Base-by-base conservation (phyloP, 2,113 vertebrate genomes). In the Plestiodon gilberti region DNA sequence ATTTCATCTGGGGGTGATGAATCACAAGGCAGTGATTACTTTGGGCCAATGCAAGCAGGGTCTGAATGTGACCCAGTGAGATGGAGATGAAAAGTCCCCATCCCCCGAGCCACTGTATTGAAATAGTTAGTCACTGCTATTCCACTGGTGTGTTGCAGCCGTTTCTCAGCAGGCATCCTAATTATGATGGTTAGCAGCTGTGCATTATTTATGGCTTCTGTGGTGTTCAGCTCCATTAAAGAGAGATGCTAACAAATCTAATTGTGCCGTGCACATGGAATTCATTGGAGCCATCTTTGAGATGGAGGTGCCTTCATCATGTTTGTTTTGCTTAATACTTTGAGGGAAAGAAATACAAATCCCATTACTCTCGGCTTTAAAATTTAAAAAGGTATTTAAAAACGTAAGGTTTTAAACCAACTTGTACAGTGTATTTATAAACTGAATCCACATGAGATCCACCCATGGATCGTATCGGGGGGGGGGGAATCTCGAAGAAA, bases 231-330 rank as follows among this genome's bases (percentile, higher is more conserved):
- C 76, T 88, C 74, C 23, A 25, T 78, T 2, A 69, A 55, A 40
- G 33, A 43, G n/a, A 55, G 0, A 0, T 1, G 18, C 77, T 59
- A 87, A 86, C 77, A 75, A 69, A 80, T 64, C 82, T 62, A 14
- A 1, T 0, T 35, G 55, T 71, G 23, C 1, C 61, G n/a, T 28
- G 0, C 0, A 0, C 40, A 8, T 40, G 22, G 35, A 73, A 28
- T 9, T 80, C 80, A 67, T 64, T n/a, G 82, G 52, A 83, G 5
- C 67, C 20, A 15, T 7, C n/a, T 18, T 75, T 59, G 64, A 76
- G 86, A n/a, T 1, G 0, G 30, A 84, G 67, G 33, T 30, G 5
- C 0, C 3, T 25, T 7, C 73, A 15, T 55, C 0, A 3, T 25
- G 17, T 73, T 61, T 52, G 3, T 86, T 89, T 86, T 78, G 43